A percentile compares a stretch with the other conserved stretches of the same genome.
phyloP scores from a whole-genome alignment of 1,140 invertebrate species.

The Drosophila grimshawi region DNA sequence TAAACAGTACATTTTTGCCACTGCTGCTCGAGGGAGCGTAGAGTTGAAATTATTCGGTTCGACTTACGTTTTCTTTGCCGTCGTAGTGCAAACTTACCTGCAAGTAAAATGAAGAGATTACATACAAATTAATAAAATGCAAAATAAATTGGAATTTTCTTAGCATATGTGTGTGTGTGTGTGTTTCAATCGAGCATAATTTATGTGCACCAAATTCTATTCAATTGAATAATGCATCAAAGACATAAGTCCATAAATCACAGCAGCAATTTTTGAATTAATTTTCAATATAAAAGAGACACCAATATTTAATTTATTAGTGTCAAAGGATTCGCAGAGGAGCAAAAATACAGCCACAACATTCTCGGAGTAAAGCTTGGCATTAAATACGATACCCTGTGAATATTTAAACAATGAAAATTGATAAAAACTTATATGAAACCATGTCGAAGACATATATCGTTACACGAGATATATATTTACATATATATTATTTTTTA shows the following conservation, averaged over 20 bases:
- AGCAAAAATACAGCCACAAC: conserved; percentile 18
- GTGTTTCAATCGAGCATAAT: conserved; percentile 16
- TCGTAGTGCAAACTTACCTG: conserved; percentile 80
- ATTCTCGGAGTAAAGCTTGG: not conserved
- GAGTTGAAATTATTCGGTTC: conserved; percentile 25
- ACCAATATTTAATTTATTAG: conserved; percentile 64
- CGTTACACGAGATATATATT: too few relatives aligned
- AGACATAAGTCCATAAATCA: conserved; percentile 60
- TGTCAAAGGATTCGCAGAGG: conserved; percentile 56
- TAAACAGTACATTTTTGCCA: conserved; percentile 46
- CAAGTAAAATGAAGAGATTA: conserved; percentile 50
- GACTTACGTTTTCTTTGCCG: conserved; percentile 83
- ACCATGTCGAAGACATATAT: not conserved
- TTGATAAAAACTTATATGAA: too few relatives aligned
- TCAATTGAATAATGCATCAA: conserved; percentile 58
- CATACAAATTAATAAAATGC: conserved; percentile 25
- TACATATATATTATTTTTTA: too few relatives aligned
- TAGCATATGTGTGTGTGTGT: not conserved
- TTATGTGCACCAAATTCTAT: conserved; percentile 42
- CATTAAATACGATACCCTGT: not conserved
- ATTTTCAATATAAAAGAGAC: conserved; percentile 47
- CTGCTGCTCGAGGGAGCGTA: conserved; percentile 43
- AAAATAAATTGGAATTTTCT: conserved; percentile 9
- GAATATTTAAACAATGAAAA: not conserved
- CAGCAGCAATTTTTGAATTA: conserved; percentile 53